Base-by-base conservation (phyloP, 2,797 vertebrate genomes). In the Ptychadena robeensis region DNA sequence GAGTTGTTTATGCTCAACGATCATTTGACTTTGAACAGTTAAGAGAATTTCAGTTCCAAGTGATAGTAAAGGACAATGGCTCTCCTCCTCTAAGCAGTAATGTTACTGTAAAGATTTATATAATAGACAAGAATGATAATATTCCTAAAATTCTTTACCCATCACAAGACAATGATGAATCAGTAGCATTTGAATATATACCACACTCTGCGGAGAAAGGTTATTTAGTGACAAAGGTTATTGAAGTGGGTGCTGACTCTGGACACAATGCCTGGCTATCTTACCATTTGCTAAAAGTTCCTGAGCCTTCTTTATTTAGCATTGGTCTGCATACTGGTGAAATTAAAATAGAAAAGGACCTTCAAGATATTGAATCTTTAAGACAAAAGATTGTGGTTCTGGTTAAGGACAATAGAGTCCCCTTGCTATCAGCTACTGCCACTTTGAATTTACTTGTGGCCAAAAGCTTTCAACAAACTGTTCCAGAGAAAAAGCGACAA, bases 121-220 rank as follows among this genome's bases (percentile, higher is more conserved):
- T 80, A 34, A 48, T 80, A 71, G 78, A 80, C 72, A 80, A 61
- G 37, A 80, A 80, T 80, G 78, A 80, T 80, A 80, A 72, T 72
- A 67, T 67, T 44, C 78, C 78, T 31, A 80, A 80, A 35, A 80
- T 80, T 25, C 57, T 80, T 37, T 80, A 72, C 28, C 68, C 78
- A 22, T 61, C 57, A 64, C 9, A 53, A 63, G 78, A 80, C 22
- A 71, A 15, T 31, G 68, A 81, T 15, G 69, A 69, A 32, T 63
- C 79, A 25, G 18, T 68, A 61, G 30, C 72, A 35, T 80, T 80
- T 64, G 68, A 80, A 31, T 80, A 73, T 80, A 73, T 80, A 48
- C 79, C 79, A 34, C 69, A 64, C 10, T 72, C 78, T 38, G 68
- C 67, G 38, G 78, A 72, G 48, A 80, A 80, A 72, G 78, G 35